Base-by-base conservation (phyloP, 2,797 vertebrate species). In the Gymnothorax reevesii region DNA sequence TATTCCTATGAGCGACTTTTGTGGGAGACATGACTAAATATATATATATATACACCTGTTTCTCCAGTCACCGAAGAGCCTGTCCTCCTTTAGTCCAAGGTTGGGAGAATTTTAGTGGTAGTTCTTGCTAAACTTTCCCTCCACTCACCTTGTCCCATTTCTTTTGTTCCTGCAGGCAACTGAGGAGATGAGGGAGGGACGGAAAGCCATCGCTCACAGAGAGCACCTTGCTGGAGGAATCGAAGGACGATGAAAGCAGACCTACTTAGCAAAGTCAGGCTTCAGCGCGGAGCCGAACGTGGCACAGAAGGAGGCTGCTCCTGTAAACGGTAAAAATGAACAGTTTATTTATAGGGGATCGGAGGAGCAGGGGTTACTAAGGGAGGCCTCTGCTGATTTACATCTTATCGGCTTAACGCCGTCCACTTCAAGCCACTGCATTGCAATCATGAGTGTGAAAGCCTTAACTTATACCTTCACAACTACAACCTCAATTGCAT, bases 181-280 rank as follows among this genome's bases (percentile, higher is more conserved):
- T 54, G 9, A 54, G 20, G 55, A 80, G 49, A 54, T 22, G 52
- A 80, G 52, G 55, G 52, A 2, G 52, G 49, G 49, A n/a, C 49
- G 55, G 55, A 80, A 80, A 55, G 17, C 49, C 77, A 80, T 80
- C 33, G 55, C 77, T 80, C 77, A 80, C 77, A n/a, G 49, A 80
- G 77, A 80, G 52, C 73, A 55, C 52, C 77, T 80, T 54, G 77
- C 77, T 80, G 7, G 7, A 55, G 77, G 77, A 80, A 52, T 20
- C 77, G 33, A 55, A 80, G 49, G 49, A 55, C 49, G n/a, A 20
- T 8, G 49, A 8, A 55, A n/a, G 77, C 77, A 80, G 77, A 80
- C 77, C 77, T 80, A 80, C 77, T 80, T 80, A 80, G 77, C 52
- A 55, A 13, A 54, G 22, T 17, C 77, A 55, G 52, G 17, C 77